Evolutionary conservation across 2,797 vertebrate genomes (phyloP), one percentile per base, ranked within the genome.

Genomic region (Enteromius viviparus): DNA sequence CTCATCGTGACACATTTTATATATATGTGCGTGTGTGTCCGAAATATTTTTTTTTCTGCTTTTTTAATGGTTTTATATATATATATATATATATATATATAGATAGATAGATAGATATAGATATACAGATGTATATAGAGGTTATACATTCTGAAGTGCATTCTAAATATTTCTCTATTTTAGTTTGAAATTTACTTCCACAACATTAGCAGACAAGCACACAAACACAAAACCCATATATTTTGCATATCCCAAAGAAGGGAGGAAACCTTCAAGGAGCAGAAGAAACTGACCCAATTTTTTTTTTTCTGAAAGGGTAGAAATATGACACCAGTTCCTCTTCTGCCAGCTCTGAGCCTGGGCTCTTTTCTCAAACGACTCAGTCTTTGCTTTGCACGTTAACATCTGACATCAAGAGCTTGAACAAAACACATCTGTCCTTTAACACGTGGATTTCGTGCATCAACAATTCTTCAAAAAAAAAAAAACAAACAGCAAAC

Each of bases 321-420:
- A 94, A 95, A 95, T 91, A 86, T 91, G 95, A 95, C 88, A 94
- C 94, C 93, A 89, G 87, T 84, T 78, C 89, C 88, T 87, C 84
- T 88, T 91, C 82, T 91, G 88, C 88, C 88, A 86, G 89, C 84
- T 89, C 88, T 88, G 87, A 90, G 88, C 88, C 82, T 85, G 88
- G 85, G 89, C 88, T 72, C 89, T 90, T 89, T 89, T 86, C 87
- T 74, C 89, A 89, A 87, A 87, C 88, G 49, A 82, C 85, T 89
- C 84, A 83, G 37, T 87, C 89, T 89, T 87, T 53, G 47, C 87
- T 82, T 78, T 78, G 78, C 80, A 78, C 81, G 47, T 85, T 69
- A 89, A 55, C 86, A 79, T 84, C 21, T 76, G 21, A 76, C 37
- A 26, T 47, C 58, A 65, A 37, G 55, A 42, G 29, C 62, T 69